Evolutionary conservation across 2,113 vertebrate species (phyloP), one percentile per base, ranked within the genome.

Genomic region (Brienomyrus longianalis): DNA sequence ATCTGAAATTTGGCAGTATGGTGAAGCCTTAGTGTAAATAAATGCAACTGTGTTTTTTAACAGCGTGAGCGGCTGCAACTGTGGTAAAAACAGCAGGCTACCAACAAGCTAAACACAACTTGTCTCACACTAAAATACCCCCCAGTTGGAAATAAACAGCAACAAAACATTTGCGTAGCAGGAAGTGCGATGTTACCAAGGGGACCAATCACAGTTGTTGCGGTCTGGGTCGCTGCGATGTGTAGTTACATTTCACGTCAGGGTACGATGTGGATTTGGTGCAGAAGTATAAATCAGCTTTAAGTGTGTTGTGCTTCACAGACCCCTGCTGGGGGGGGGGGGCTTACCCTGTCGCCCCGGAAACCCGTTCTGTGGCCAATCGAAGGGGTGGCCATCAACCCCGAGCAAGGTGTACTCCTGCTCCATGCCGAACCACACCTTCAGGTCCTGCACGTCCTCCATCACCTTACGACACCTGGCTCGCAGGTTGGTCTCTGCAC

Each of bases 401-500:
- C 94, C 93, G 35, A 96, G 89, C 52, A 96, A 90, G 0, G 94
- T 94, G 93, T 95, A 96, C 35, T 96, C 95, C 89, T 96, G 95
- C 91, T 96, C 95, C 93, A 96, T 95, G 9, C 95, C 94, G 0
- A 96, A 96, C 95, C 94, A 96, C 0, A 94, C 94, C 51, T 92
- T 93, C 5, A 89, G 92, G 5, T 93, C 92, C 84, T 90, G 89
- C 3, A 93, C 93, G 90, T 93, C 39, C 17, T 95, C 94, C 95
- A 96, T 96, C 10, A 93, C 88, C 9, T 92, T 90, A n/a, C 92
- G 94, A 87, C 95, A 95, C 0, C 1, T 93, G 89, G 92, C 83
- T 7, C 96, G 95, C 89, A 94, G 92, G 91, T 97, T 97, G 50
- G 93, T 95, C 74, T 97, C 96, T 97, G 93, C 1, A 74, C 23